These are phyloP conservation scores for Rhopalosiphum maidis DNA, from an alignment of 1,140 invertebrate genomes.

Conservation along the genomic window DNA sequence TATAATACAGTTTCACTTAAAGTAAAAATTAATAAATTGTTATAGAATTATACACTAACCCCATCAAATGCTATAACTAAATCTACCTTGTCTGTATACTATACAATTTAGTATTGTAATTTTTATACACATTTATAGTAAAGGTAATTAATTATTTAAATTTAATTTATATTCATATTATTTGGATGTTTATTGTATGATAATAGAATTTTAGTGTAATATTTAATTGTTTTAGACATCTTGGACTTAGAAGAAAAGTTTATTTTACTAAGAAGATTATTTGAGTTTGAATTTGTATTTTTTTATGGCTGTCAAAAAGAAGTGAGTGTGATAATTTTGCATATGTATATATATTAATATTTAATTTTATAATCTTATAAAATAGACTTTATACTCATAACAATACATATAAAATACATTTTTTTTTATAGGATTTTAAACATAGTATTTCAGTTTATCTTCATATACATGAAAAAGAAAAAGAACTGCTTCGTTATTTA, in stretches of 20 bases:
- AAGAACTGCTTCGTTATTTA: slow-evolving; percentile 37
- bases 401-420: background rate
- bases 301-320: background rate
- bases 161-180: too few species aligned
- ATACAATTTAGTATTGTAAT: too few species aligned
- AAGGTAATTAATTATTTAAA: too few species aligned
- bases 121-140: too few species aligned
- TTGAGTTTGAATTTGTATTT: slow-evolving; percentile 48
- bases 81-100: too few species aligned
- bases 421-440: slow-evolving; percentile 53
- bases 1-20: too few species aligned
- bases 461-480: slow-evolving; percentile 19
- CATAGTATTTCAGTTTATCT: background rate
- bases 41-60: too few species aligned
- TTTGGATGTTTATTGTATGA: too few species aligned
- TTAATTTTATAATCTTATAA: background rate
- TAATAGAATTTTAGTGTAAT: background rate
- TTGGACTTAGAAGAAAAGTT: slow-evolving; percentile 24
- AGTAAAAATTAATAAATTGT: too few species aligned
- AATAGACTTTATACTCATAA: background rate
- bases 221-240: slow-evolving; percentile 1
- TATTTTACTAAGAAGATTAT: slow-evolving; percentile 34
- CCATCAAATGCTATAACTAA: too few species aligned
- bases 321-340: background rate
- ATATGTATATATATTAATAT: background rate